Evolutionary conservation across 2,888 invertebrate species (phyloP), one percentile per base, ranked within the genome.

Genomic region (Heptascelio sp.): DNA sequence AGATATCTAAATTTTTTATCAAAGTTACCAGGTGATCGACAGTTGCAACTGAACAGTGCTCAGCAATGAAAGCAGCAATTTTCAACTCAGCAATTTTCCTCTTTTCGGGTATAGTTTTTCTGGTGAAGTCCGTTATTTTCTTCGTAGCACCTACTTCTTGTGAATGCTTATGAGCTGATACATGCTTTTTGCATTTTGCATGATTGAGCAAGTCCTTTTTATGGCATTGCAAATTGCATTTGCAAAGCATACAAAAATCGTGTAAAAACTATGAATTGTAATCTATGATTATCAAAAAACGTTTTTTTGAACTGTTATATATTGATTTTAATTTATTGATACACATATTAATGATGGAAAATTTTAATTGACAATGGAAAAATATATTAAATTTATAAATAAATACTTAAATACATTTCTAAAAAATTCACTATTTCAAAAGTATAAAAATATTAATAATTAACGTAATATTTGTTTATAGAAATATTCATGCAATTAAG

Each of bases 31-130:
- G 53, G 71, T 87, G 87, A 60, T 87, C 77, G 0, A 87, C 82
- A 13, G 86, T 77, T 82, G 51, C 26, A 11, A 87, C 23, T 4
- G 86, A 78, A 17, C 80, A 59, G 70, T 87, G 87, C 23, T 88
- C 87, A 0, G 86, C 83, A 57, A 87, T 86, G 71, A 85, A 87
- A 6, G 85, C 78, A 21, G 88, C 84, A 19, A 87, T 83, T 84
- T 87, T 87, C 49, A 87, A 81, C 40, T 87, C 83, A 17, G 86
- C 85, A 17, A 78, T 77, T 75, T 87, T 71, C 8, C 60, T 21
- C 17, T 71, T 21, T 46, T 71, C 34, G n/a, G 57, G 15, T 9
- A 60, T 59, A 2, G 43, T 62, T 62, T 19, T 19, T 40, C n/a
- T 62, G 17, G 23, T 21, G 34, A 37, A 62, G n/a, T 62, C 15